A percentile compares a stretch with the other conserved stretches of the same genome.
Evolutionary conservation across 2,888 invertebrate species (phyloP).

Genomic region (Ferdinandea cuprea): DNA sequence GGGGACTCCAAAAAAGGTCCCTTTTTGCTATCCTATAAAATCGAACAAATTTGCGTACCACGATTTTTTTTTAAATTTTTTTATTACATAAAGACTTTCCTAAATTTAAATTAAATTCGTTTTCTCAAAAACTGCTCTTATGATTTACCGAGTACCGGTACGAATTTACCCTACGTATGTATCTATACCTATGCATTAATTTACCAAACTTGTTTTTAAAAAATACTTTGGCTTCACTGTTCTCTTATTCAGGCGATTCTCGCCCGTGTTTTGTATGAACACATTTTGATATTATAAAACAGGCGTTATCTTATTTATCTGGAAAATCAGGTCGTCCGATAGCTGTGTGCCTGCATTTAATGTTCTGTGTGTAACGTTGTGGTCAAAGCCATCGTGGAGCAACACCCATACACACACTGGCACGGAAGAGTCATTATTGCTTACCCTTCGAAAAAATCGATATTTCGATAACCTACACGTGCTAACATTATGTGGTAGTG

Average conservation of each 20-base stretch:
- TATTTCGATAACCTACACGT: slow-evolving; percentile 2
- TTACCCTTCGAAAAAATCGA: slow-evolving; percentile 4
- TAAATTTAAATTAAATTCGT: too few species aligned
- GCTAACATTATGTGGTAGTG: slow-evolving; percentile 3
- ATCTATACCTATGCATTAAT: too few species aligned
- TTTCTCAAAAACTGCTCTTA: too few species aligned
- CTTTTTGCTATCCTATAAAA: too few species aligned
- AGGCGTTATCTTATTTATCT: slow-evolving; percentile 33
- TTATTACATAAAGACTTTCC: too few species aligned
- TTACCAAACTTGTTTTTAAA: too few species aligned
- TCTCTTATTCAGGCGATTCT: neutral
- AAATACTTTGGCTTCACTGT: too few species aligned
- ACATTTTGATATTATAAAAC: slow-evolving; percentile 24
- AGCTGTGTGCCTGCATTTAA: slow-evolving; percentile 43
- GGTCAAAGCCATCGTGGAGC: slow-evolving; percentile 39
- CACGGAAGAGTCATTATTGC: slow-evolving; percentile 4
- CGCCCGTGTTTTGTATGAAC: slow-evolving; percentile 3
- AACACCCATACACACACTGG: slow-evolving; percentile 7
- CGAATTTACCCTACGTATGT: too few species aligned
- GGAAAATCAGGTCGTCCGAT: slow-evolving; percentile 35
- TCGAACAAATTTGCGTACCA: too few species aligned
- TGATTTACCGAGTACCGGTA: too few species aligned
- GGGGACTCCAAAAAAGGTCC: too few species aligned
- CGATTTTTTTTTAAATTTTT: too few species aligned
- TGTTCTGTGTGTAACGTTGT: slow-evolving; percentile 49